Evolutionary conservation across 2,113 vertebrate species (phyloP).

Genomic region (Halcyon senegalensis): DNA sequence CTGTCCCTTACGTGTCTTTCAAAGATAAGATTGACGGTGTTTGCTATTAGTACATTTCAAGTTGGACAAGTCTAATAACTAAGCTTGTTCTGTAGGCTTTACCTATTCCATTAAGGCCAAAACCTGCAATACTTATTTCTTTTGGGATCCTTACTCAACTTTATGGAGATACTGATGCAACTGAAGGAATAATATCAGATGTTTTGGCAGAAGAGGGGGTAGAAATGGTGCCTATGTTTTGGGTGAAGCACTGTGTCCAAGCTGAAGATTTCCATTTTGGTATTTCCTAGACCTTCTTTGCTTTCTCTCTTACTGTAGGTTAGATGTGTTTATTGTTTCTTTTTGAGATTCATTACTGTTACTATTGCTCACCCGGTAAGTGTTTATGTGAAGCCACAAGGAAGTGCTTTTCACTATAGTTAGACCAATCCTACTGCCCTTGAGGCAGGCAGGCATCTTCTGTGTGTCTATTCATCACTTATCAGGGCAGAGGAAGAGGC

Average conservation of each 20-base stretch:
- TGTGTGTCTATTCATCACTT: background rate
- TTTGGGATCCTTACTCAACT: background rate
- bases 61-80: background rate
- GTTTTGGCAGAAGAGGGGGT: background rate
- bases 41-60: background rate
- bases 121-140: background rate
- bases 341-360: background rate
- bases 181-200: background rate
- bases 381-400: background rate
- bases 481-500: background rate
- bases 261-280: background rate
- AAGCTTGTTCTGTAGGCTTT: background rate
- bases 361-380: background rate
- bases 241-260: background rate
- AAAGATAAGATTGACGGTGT: background rate
- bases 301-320: background rate
- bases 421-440: background rate
- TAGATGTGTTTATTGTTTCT: background rate
- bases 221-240: background rate
- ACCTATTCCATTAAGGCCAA: background rate
- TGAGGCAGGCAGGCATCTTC: no score
- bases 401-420: background rate
- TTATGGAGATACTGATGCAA: background rate
- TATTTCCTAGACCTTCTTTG: background rate
- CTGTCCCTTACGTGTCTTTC: background rate